These are phyloP conservation scores for Aphidoletes aphidimyza DNA, from an alignment of 2,888 invertebrate genomes.

Conservation along the genomic window DNA sequence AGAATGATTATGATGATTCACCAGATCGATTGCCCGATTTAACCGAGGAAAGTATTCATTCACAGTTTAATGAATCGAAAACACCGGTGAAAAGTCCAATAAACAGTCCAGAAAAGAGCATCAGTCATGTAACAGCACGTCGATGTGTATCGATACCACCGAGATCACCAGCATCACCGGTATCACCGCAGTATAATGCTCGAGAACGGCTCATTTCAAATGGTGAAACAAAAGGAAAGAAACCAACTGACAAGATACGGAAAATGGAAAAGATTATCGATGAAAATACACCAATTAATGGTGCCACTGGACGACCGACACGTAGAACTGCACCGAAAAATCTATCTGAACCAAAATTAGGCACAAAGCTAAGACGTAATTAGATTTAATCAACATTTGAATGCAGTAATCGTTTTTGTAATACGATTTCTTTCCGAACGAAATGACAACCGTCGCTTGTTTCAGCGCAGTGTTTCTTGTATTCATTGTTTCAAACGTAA, in stretches of 20 bases:
- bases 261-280: slow-evolving; percentile 19
- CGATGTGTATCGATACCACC: neutral
- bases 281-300: neutral
- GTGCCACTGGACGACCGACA: neutral
- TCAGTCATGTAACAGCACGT: slow-evolving; percentile 14
- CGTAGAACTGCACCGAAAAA: slow-evolving; percentile 30
- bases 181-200: neutral
- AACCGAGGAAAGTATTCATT: slow-evolving; percentile 11
- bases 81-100: neutral
- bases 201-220: neutral
- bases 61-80: neutral
- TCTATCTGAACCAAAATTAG: slow-evolving; percentile 7
- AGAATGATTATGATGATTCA: neutral
- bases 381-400: neutral
- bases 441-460: neutral
- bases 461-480: too few relatives aligned
- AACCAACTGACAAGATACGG: neutral
- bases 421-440: neutral
- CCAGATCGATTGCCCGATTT: neutral
- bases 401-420: neutral
- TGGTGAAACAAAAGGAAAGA: neutral
- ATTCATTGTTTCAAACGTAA: too few relatives aligned
- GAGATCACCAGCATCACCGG: neutral
- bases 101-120: neutral
- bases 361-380: slow-evolving; percentile 24